phyloP scores from a whole-genome alignment of 2,888 invertebrate genomes.

The Drosophila cognata region DNA sequence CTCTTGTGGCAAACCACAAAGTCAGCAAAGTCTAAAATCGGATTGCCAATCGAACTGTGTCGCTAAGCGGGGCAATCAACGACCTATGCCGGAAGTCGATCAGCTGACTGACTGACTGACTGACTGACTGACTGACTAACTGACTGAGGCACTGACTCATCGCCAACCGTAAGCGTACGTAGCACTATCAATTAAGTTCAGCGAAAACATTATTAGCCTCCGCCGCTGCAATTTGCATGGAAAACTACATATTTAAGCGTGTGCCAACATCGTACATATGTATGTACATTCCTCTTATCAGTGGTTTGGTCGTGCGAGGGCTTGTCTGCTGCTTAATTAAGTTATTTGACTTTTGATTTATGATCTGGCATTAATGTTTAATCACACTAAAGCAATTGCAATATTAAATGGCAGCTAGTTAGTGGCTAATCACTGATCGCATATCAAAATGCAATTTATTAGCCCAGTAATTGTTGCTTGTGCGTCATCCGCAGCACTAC shows the following conservation, averaged over 20 bases:
- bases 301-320: conserved; percentile 11
- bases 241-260: no score
- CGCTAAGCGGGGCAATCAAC: conserved; percentile 55
- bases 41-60: conserved; percentile 43
- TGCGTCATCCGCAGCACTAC: conserved; percentile 19
- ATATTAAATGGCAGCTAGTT: conserved; percentile 11
- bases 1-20: conserved; percentile 23
- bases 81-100: conserved; percentile 2
- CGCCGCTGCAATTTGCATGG: neutral
- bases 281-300: no score
- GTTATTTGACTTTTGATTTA: conserved; percentile 64
- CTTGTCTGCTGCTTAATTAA: conserved; percentile 63
- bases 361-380: conserved; percentile 34
- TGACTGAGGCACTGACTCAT: neutral
- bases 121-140: neutral
- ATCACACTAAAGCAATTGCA: conserved; percentile 37
- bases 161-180: neutral
- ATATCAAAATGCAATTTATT: conserved; percentile 20
- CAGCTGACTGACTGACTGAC: neutral
- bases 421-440: neutral
- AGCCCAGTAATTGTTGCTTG: conserved; percentile 2
- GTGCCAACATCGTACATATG: neutral
- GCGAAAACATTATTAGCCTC: neutral
- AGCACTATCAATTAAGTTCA: neutral
- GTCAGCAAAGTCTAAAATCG: conserved; percentile 18